Percentiles rank a stretch among this genome's conserved stretches.
Conservation (phyloP, 2,113 vertebrate species). For the Todiramphus saurophagus region DNA sequence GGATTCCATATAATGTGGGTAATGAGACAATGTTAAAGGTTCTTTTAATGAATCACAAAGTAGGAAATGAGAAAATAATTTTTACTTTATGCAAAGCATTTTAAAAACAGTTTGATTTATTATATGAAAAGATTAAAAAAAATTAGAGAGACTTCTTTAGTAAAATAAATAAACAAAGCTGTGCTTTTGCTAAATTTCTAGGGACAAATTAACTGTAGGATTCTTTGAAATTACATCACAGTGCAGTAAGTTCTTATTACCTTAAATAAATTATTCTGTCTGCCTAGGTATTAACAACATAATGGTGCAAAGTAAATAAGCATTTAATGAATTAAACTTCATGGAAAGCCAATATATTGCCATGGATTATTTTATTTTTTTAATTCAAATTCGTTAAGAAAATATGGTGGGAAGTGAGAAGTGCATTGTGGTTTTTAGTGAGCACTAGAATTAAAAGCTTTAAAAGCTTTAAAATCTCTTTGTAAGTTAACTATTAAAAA, state of each 20-base stretch:
- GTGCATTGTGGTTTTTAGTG: neutral
- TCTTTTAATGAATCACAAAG: neutral
- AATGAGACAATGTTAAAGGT: neutral
- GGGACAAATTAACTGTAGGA: neutral
- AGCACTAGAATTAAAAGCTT: neutral
- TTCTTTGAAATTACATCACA: neutral
- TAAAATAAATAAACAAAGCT: neutral
- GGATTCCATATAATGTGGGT: neutral
- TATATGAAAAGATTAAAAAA: neutral
- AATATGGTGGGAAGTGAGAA: neutral
- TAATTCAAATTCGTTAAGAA: neutral
- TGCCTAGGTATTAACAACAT: neutral
- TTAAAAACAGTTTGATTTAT: neutral
- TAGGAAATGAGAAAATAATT: neutral
- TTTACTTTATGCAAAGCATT: neutral
- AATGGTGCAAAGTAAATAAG: neutral
- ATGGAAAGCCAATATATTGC: neutral
- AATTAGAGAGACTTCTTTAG: neutral
- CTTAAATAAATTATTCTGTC: neutral
- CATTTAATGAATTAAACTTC: neutral
- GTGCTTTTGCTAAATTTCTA: neutral
- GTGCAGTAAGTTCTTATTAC: neutral
- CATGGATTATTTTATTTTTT: neutral
- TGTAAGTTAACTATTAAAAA: neutral
- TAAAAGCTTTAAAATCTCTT: conserved; percentile 10